Percentiles rank a stretch among this genome's conserved stretches.
Evolutionary conservation across 2,888 invertebrate species (phyloP).

Genomic region (Nomada ruficornis): DNA sequence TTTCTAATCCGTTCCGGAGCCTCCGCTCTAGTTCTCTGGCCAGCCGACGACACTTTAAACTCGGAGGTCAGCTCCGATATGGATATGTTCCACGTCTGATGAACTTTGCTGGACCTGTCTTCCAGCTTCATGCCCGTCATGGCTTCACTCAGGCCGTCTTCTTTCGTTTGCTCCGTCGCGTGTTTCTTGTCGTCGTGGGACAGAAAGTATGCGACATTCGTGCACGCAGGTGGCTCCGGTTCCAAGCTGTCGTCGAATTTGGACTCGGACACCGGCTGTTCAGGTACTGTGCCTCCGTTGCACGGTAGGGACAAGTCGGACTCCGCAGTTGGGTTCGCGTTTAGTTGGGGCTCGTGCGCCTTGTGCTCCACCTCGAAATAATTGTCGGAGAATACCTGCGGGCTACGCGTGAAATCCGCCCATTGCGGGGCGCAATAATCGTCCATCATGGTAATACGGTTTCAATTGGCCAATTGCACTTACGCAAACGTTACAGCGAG

Average conservation of each 20-base stretch:
- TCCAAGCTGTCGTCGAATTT: constrained; percentile 62
- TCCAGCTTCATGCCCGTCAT: constrained; percentile 65
- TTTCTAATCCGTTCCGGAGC: neutral
- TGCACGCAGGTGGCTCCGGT: constrained; percentile 55
- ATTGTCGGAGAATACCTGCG: constrained; percentile 65
- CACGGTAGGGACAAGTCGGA: neutral
- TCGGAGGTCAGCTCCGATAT: constrained; percentile 20
- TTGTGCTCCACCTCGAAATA: constrained; percentile 70
- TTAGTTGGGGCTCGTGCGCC: constrained; percentile 38
- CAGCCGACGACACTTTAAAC: constrained; percentile 58
- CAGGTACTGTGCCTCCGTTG: neutral
- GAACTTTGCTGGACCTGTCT: constrained; percentile 17
- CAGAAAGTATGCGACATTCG: constrained; percentile 66
- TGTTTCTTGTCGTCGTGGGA: constrained; percentile 52
- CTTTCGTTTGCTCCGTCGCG: constrained; percentile 58
- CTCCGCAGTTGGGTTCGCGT: neutral
- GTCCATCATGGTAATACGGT: constrained; percentile 59
- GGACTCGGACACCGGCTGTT: neutral
- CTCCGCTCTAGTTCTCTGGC: neutral
- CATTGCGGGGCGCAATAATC: constrained; percentile 76
- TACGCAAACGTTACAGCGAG: neutral
- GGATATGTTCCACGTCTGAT: constrained; percentile 43
- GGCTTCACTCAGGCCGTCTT: constrained; percentile 69
- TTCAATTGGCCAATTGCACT: neutral
- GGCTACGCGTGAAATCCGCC: constrained; percentile 75